Conservation (phyloP, 2,113 vertebrate species). For the Dicentrarchus labrax region DNA sequence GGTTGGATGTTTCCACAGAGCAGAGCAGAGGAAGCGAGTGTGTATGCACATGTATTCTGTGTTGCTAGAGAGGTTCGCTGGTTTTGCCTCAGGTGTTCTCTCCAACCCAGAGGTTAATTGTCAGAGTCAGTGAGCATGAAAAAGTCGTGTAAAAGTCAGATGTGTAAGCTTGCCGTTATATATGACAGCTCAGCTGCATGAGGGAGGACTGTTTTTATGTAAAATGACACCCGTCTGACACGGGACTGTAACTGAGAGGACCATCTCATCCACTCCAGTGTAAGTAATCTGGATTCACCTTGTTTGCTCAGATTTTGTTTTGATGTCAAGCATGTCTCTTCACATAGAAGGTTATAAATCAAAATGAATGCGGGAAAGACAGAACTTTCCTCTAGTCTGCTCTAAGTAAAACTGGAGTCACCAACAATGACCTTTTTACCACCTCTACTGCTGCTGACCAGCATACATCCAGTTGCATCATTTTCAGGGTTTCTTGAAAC, state of each 20-base stretch:
- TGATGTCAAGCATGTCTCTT: background rate
- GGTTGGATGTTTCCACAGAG: slow-evolving; percentile 47
- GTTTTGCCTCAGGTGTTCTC: slow-evolving; percentile 54
- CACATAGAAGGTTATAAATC: background rate
- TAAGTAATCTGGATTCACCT: slow-evolving; percentile 10
- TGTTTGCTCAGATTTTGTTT: background rate
- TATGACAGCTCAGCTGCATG: background rate
- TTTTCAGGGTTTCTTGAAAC: background rate
- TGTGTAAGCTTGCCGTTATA: slow-evolving; percentile 13
- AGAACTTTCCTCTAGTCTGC: background rate
- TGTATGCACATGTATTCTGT: background rate
- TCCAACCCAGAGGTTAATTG: slow-evolving; percentile 63
- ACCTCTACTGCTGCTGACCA: background rate
- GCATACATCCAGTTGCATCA: background rate
- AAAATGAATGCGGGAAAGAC: background rate
- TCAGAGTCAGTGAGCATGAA: slow-evolving; percentile 52
- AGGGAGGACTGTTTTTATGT: background rate
- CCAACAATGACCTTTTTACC: background rate
- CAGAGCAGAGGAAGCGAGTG: background rate
- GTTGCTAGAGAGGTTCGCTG: slow-evolving; percentile 9
- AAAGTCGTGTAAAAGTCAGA: slow-evolving; percentile 44
- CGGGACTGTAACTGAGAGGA: background rate
- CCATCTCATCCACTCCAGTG: background rate
- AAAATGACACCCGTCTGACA: background rate
- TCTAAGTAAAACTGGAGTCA: background rate